These are phyloP conservation scores for Psilanteris sp. DNA, from an alignment of 1,140 invertebrate genomes.

Conservation along the genomic window DNA sequence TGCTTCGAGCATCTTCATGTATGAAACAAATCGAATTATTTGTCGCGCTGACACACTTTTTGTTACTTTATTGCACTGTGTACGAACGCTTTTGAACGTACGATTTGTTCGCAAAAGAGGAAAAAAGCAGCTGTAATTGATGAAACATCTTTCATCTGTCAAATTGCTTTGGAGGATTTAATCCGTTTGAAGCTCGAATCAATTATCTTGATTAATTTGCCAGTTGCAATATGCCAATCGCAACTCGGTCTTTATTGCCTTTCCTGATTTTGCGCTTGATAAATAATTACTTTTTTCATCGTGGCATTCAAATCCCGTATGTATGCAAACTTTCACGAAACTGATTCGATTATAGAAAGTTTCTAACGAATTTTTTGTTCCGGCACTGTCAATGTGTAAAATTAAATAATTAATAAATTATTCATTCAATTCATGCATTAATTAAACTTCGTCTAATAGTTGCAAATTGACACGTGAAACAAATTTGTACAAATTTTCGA, in stretches of 20 bases:
- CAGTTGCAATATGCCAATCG: constrained; percentile 40
- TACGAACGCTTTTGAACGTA: constrained; percentile 15
- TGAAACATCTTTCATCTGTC: constrained; percentile 43
- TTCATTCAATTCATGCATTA: no score
- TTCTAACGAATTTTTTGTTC: no score
- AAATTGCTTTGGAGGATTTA: constrained; percentile 38
- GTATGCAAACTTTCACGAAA: background rate
- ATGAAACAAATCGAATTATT: constrained; percentile 47
- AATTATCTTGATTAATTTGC: constrained; percentile 57
- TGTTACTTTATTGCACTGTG: constrained; percentile 29
- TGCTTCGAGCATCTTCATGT: constrained; percentile 9
- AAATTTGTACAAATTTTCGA: no score
- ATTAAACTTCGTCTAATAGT: no score
- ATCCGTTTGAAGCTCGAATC: constrained; percentile 39
- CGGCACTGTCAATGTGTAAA: no score
- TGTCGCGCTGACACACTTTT: constrained; percentile 48
- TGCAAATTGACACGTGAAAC: no score
- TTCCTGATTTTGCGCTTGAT: constrained; percentile 1
- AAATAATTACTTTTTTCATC: constrained; percentile 10
- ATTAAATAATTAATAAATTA: no score
- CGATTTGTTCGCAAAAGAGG: constrained; percentile 21
- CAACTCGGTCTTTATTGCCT: constrained; percentile 11
- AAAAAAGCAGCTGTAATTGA: constrained; percentile 22
- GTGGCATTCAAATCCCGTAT: background rate
- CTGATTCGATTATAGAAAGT: no score